Evolutionary conservation across 1,140 invertebrate species (phyloP), one percentile per base, ranked within the genome.

Genomic region (Brachionus angularis): DNA sequence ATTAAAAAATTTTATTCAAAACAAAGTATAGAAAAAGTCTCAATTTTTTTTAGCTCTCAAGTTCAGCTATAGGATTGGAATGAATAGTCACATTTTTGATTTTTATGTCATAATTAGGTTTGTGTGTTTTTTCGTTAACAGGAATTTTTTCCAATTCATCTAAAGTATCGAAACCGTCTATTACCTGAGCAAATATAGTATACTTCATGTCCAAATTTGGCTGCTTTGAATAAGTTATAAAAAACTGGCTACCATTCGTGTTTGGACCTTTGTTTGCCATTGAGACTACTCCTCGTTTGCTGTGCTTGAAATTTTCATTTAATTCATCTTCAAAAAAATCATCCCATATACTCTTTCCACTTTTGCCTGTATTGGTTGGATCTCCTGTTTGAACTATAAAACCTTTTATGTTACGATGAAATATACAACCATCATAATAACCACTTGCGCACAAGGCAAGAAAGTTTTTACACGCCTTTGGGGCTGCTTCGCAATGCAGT

Each of bases 161-260:
- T 16, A 72, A 39, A 5, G 52, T 62, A 16, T 72, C 55, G 34
- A 72, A 49, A 0, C 71, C 52, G 29, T 62, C 55, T 12, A 72
- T 50, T 10, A 96, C 83, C 75, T 92, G 84, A 12, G 93, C 95
- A 84, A 98, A 98, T 78, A 98, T 94, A 7, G 93, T 86, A 81
- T 98, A 94, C 81, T 97, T 96, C 42, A 91, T 90, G 85, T 98
- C 96, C 5, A 98, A 83, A 92, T 94, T 97, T 75, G 96, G 93
- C 5, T 93, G 95, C 7, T 95, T 93, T 0, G 89, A 93, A 71
- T 98, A 81, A 0, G 93, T 97, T 25, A 98, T 93, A 76, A 98
- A 98, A 84, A 98, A 98, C 79, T 98, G 96, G 44, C 92, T 96
- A 21, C 94, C 94, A 84, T 98, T 98, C 12, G 91, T 90, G 77